Evolutionary conservation across 2,113 vertebrate genomes (phyloP), one percentile per base, ranked within the genome.

Genomic region (Scalopus aquaticus): DNA sequence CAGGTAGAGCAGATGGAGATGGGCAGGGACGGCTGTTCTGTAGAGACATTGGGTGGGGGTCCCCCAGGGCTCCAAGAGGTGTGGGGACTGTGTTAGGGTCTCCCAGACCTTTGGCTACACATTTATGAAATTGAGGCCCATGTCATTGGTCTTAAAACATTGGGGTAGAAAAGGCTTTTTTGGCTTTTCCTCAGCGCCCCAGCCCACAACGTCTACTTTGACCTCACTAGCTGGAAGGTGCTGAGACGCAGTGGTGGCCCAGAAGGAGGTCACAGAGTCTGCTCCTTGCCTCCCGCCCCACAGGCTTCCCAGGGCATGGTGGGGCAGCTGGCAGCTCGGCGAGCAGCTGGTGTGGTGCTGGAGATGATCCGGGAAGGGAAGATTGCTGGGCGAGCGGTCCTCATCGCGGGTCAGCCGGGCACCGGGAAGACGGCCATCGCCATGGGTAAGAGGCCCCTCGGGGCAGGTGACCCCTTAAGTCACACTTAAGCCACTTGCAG

Each of bases 321-420:
- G 19, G 99, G 99, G 5, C 99, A 99, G 98, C 97, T 99, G 97
- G 99, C 99, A 2, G 99, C 99, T 17, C 98, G 99, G 30, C 98
- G 99, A 28, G 99, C 99, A 1, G 99, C 99, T 0, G 99, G 99
- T 0, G 98, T 99, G 95, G 99, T 99, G 67, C 97, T 99, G 91
- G 99, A 99, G 98, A 99, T 99, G 99, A 99, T 99, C 97, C 99
- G 99, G 95, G 99, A 99, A 70, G 99, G 99, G 24, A 99, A 99
- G 95, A 99, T 99, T 1, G 99, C 99, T 0, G 99, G 99, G n/a
- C 98, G 99, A 65, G 99, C 99, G 0, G 99, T 99, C 0, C 98
- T 99, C 82, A 99, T 99, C 0, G 99, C 99, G 0, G 99, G 99
- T 3, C 99, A 99, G 94, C 99, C 99, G 0, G 99, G 99, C 62